Conservation (phyloP, 2,888 invertebrate species). For the Tetheella fluctuosa region DNA sequence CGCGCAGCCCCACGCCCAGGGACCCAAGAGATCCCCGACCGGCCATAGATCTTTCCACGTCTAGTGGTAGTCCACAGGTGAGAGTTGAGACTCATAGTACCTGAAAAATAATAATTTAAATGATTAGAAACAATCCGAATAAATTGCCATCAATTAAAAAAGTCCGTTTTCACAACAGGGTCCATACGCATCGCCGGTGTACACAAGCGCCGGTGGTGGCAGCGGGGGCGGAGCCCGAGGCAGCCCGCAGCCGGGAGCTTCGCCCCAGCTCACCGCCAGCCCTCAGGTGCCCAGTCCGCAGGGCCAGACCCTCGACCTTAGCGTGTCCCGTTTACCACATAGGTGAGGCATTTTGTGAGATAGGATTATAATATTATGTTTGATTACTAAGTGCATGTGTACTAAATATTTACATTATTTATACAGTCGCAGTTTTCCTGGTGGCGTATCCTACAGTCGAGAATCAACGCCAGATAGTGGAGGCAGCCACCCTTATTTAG, state of each 20-base stretch:
- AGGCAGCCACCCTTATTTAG: slow-evolving; percentile 93
- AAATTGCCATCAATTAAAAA: slow-evolving; percentile 38
- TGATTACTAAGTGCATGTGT: slow-evolving; percentile 28
- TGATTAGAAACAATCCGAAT: slow-evolving; percentile 22
- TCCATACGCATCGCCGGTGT: slow-evolving; percentile 90
- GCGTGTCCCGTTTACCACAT: slow-evolving; percentile 93
- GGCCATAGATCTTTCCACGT: slow-evolving; percentile 94
- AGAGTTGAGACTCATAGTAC: slow-evolving; percentile 41
- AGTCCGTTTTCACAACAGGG: slow-evolving; percentile 84
- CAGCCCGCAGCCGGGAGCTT: slow-evolving; percentile 93
- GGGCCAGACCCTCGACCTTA: slow-evolving; percentile 95
- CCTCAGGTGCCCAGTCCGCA: slow-evolving; percentile 96
- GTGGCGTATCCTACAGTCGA: slow-evolving; percentile 90
- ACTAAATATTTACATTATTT: slow-evolving; percentile 19
- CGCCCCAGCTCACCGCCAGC: slow-evolving; percentile 91
- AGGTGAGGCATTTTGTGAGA: slow-evolving; percentile 84
- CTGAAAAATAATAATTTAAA: slow-evolving; percentile 12
- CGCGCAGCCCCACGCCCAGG: slow-evolving; percentile 89
- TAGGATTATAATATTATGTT: slow-evolving; percentile 21
- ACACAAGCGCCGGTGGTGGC: slow-evolving; percentile 90
- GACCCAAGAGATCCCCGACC: slow-evolving; percentile 92
- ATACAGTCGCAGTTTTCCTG: slow-evolving; percentile 85
- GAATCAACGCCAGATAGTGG: slow-evolving; percentile 96
- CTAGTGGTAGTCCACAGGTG: slow-evolving; percentile 95
- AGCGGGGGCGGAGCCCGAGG: slow-evolving; percentile 88